Percentiles rank a stretch among this genome's conserved stretches.
phyloP scores from a whole-genome alignment of 1,140 invertebrate species.

The Ips typographus region DNA sequence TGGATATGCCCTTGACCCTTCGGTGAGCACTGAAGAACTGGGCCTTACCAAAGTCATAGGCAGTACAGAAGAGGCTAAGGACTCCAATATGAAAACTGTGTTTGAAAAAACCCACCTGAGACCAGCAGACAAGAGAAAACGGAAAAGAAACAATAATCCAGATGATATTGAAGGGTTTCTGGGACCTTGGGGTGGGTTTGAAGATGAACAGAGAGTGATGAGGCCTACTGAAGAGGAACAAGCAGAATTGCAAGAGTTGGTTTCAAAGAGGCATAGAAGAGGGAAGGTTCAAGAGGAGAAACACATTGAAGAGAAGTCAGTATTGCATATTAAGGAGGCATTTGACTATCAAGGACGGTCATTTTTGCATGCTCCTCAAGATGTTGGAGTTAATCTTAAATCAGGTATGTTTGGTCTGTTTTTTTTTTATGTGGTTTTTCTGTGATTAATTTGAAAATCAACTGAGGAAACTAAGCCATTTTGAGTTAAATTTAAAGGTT shows the following conservation, averaged over 20 bases:
- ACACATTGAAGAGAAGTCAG: slow-evolving; percentile 91
- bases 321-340: slow-evolving; percentile 92
- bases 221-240: slow-evolving; percentile 92
- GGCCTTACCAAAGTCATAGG: slow-evolving; percentile 68
- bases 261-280: slow-evolving; percentile 87
- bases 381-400: slow-evolving; percentile 92
- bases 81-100: slow-evolving; percentile 68
- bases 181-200: slow-evolving; percentile 95
- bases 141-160: slow-evolving; percentile 87
- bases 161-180: slow-evolving; percentile 92
- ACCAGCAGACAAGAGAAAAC: slow-evolving; percentile 71
- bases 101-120: slow-evolving; percentile 80
- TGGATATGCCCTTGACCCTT: slow-evolving; percentile 95
- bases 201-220: slow-evolving; percentile 84
- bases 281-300: slow-evolving; percentile 87
- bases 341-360: slow-evolving; percentile 96
- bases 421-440: no score
- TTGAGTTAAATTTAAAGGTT: no score
- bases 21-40: slow-evolving; percentile 67
- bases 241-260: slow-evolving; percentile 89
- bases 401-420: slow-evolving; percentile 52
- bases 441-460: no score
- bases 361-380: slow-evolving; percentile 91
- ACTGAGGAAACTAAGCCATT: no score
- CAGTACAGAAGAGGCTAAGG: slow-evolving; percentile 37